Conservation (phyloP, 2,113 vertebrate genomes). For the Heteronetta atricapilla region DNA sequence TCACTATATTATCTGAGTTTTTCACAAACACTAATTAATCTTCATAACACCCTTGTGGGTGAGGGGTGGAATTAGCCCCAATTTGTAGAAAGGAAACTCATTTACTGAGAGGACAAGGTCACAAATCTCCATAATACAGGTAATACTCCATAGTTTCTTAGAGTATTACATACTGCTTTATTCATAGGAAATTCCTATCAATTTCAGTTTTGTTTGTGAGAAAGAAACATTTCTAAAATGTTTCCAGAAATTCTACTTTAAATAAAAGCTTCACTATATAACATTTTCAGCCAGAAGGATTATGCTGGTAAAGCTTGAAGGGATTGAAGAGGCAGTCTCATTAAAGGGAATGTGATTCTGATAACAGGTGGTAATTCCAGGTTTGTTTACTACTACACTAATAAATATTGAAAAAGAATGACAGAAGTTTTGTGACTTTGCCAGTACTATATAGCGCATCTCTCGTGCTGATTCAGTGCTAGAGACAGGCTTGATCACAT, state of each 20-base stretch:
- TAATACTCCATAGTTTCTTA: not conserved
- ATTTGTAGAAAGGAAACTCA: not conserved
- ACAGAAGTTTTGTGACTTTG: not conserved
- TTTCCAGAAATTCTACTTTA: not conserved
- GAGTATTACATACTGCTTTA: not conserved
- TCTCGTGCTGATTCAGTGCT: not conserved
- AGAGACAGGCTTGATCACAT: not conserved
- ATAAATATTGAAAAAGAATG: not conserved
- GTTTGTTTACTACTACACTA: not conserved
- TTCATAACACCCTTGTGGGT: not conserved
- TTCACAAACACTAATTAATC: slow-evolving; percentile 43
- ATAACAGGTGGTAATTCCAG: not conserved
- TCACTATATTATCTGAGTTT: slow-evolving; percentile 29
- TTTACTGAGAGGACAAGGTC: not conserved
- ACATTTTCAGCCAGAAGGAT: not conserved
- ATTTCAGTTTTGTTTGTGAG: not conserved
- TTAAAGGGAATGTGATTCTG: not conserved
- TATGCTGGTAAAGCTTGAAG: not conserved
- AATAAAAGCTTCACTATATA: not conserved
- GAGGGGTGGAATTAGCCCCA: not conserved
- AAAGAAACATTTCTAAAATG: not conserved
- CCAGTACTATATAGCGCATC: not conserved
- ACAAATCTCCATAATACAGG: not conserved
- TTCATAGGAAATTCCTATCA: not conserved
- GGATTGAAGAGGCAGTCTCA: not conserved